phyloP scores from a whole-genome alignment of 1,140 invertebrate genomes.

The Philotrypesis tridentata region DNA sequence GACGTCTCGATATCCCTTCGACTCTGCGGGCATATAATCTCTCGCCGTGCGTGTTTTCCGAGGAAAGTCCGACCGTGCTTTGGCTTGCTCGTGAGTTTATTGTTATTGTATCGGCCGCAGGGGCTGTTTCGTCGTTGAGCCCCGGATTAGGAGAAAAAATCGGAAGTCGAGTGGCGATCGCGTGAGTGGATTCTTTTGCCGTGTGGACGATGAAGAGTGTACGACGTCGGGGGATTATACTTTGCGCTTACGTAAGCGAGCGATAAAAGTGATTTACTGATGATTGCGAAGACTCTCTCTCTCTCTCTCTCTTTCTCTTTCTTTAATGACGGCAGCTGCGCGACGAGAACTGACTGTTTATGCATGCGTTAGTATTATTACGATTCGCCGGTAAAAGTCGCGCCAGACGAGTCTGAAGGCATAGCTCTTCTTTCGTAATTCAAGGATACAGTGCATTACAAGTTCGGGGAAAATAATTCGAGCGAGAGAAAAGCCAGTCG shows the following conservation, averaged over 20 bases:
- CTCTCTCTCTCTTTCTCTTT: too few species aligned
- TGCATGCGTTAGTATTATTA: background rate
- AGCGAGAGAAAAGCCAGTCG: background rate
- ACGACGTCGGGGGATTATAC: slow-evolving; percentile 14
- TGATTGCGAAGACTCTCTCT: background rate
- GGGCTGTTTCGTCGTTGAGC: slow-evolving; percentile 28
- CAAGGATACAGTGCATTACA: slow-evolving; percentile 19
- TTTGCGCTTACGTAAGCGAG: slow-evolving; percentile 23
- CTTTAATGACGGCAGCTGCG: background rate
- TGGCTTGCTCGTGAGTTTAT: slow-evolving; percentile 62
- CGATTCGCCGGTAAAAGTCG: background rate
- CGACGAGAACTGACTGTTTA: background rate
- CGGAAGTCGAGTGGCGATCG: slow-evolving; percentile 62
- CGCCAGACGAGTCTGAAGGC: background rate
- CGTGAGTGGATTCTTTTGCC: background rate
- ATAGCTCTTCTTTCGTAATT: background rate
- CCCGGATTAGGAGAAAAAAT: slow-evolving; percentile 67
- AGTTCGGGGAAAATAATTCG: background rate
- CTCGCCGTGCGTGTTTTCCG: slow-evolving; percentile 33
- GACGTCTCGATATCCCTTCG: slow-evolving; percentile 61
- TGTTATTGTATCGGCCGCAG: slow-evolving; percentile 54
- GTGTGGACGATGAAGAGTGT: slow-evolving; percentile 12
- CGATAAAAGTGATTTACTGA: slow-evolving; percentile 51
- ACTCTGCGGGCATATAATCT: slow-evolving; percentile 64
- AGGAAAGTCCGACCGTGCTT: background rate